Base-by-base conservation (phyloP, 2,113 vertebrate genomes). In the Apaloderma vittatum region DNA sequence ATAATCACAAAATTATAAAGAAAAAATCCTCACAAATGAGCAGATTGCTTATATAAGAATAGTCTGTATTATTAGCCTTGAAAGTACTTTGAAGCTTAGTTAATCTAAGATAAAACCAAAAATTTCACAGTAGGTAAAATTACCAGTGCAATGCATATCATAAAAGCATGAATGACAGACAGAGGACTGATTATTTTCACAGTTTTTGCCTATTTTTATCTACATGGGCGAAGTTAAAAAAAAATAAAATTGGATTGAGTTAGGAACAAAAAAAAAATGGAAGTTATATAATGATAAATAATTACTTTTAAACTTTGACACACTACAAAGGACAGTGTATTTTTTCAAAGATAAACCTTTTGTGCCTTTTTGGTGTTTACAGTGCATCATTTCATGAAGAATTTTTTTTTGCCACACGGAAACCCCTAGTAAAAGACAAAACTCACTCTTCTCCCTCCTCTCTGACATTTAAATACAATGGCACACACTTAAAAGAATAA, bases 91-190 rank as follows among this genome's bases (percentile, higher is more conserved):
- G 26, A 93, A 86, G 48, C 1, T 1, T 16, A 86, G 46, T 70
- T 92, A 86, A 94, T 90, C 55, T 73, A 58, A 83, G 55, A 29
- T 84, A 83, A 97, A 93, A 46, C 1, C 9, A 86, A 94, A 88
- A 74, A 72, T 57, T 52, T 86, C 72, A 81, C 75, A 92, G 75
- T 40, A 90, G 24, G 27, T 65, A 62, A 90, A 88, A 93, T 62
- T 92, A 54, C 19, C 30, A 36, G 37, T 61, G 34, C 43, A 72
- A 49, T 59, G 48, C 12, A 67, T 74, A 30, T 22, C 48, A 55
- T 74, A 72, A 72, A 88, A 74, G 4, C 36, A 59, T 67, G 51
- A 92, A 86, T 71, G 72, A 83, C 71, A 92, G 58, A 67, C 14
- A 91, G 40, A 88, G 23, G 51, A 93, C 74, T 24, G 55, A 36